Base-by-base conservation (phyloP, 2,888 invertebrate genomes). In the Aproaerema taeniolella region DNA sequence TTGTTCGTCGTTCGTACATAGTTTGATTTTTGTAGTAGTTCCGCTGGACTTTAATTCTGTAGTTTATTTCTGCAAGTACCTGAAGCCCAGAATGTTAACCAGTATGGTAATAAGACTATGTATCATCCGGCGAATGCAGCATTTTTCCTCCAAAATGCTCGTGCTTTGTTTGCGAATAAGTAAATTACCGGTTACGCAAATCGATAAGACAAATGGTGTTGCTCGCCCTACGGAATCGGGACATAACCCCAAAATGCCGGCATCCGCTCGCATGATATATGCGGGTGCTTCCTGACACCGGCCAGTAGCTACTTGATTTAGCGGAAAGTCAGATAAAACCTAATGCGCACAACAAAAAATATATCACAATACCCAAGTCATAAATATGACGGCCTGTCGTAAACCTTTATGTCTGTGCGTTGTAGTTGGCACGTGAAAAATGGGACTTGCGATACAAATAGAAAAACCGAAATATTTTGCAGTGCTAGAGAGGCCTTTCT, bases 231-330 rank as follows among this genome's bases (percentile, higher is more conserved):
- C 70, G 67, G 69, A 62, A 61, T 64, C 62, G 66, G 61, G 47
- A 58, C 67, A 59, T 78, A 79, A 81, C 83, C 83, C 85, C 82
- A 82, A 81, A 82, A 76, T 57, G 74, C 58, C 67, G 66, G 71
- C 75, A 78, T 82, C 82, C 81, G 79, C 62, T 54, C 47, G 61
- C 61, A 77, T 85, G 85, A 85, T 79, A 69, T 83, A 86, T 74
- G 79, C 75, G 80, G 81, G 80, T 75, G 77, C 74, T 78, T 82
- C 83, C 85, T 81, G 82, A 77, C 83, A 81, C 74, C 83, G 85
- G 85, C 85, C 86, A 85, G 85, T 85, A 78, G 83, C 77, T 85
- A 86, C 86, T 86, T 86, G 85, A 86, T 86, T 85, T 86, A 86
- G 83, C 86, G 86, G 86, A 86, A 86, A 86, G 76, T 73, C 74